Evolutionary conservation across 2,888 invertebrate genomes (phyloP).

Genomic region (Oxycera nigricornis): DNA sequence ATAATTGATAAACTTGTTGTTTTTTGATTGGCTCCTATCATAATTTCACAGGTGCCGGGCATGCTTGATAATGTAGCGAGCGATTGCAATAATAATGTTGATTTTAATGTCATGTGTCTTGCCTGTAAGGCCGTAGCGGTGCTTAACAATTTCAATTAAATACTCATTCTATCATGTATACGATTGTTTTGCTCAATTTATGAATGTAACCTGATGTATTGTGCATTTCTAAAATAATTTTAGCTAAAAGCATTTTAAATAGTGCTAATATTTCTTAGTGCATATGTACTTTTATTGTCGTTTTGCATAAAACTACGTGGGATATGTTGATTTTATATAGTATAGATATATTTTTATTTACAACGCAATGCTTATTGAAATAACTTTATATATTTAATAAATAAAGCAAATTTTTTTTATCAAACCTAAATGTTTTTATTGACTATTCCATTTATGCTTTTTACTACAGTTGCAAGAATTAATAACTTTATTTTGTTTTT

Average conservation of each 20-base stretch:
- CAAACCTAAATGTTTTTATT: not conserved
- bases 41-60: constrained; percentile 20
- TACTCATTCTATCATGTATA: not conserved
- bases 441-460: too few species aligned
- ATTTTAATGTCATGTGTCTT: not conserved
- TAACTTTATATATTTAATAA: too few species aligned
- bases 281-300: not conserved
- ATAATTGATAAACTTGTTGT: too few species aligned
- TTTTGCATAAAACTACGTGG: not conserved
- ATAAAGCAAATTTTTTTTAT: not conserved
- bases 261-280: not conserved
- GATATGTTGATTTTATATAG: not conserved
- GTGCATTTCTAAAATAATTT: too few species aligned
- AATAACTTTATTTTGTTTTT: not conserved
- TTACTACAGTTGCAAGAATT: not conserved
- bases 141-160: not conserved
- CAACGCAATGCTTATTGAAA: too few species aligned
- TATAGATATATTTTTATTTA: not conserved
- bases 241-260: not conserved
- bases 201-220: not conserved
- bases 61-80: constrained; percentile 27
- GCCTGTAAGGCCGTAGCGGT: not conserved
- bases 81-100: not conserved
- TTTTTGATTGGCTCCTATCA: too few species aligned
- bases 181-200: not conserved